Conservation (phyloP, 2,113 vertebrate genomes). For the Poeciliopsis prolifica region DNA sequence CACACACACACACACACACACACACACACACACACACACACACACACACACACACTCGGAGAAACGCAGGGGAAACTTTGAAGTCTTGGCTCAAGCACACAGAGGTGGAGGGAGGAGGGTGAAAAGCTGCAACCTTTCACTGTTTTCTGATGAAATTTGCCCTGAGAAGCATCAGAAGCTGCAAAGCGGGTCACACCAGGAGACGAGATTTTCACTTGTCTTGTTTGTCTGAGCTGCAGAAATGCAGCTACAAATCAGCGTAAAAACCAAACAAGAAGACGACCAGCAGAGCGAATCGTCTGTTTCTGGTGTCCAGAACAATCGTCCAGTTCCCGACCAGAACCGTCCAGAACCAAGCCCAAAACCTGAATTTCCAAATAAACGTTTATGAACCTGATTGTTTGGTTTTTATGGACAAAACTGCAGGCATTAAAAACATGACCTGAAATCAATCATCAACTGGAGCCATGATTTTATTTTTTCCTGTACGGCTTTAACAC, state of each 20-base stretch:
- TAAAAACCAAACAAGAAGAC: neutral
- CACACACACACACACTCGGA: constrained; percentile 48
- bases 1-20: constrained; percentile 45
- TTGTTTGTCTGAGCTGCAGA: neutral
- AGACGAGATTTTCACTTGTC: constrained; percentile 13
- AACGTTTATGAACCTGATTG: neutral
- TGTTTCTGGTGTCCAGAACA: neutral
- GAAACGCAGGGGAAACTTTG: constrained; percentile 55
- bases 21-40: constrained; percentile 35
- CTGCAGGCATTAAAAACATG: neutral
- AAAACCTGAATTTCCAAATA: neutral
- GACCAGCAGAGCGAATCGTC: neutral
- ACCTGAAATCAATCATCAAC: neutral
- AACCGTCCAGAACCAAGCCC: neutral
- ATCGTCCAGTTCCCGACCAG: too few relatives aligned
- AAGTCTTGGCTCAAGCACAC: constrained; percentile 45
- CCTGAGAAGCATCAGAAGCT: constrained; percentile 34
- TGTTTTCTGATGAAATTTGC: constrained; percentile 53
- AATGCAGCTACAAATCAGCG: neutral
- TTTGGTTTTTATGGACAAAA: neutral
- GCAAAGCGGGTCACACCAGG: constrained; percentile 39
- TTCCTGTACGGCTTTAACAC: neutral
- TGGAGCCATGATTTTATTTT: neutral
- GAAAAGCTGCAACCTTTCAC: constrained; percentile 53
- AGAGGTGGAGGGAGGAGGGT: constrained; percentile 28